These are phyloP conservation scores for Cryptocephalus moraei DNA, from an alignment of 2,888 invertebrate genomes.

Conservation along the genomic window DNA sequence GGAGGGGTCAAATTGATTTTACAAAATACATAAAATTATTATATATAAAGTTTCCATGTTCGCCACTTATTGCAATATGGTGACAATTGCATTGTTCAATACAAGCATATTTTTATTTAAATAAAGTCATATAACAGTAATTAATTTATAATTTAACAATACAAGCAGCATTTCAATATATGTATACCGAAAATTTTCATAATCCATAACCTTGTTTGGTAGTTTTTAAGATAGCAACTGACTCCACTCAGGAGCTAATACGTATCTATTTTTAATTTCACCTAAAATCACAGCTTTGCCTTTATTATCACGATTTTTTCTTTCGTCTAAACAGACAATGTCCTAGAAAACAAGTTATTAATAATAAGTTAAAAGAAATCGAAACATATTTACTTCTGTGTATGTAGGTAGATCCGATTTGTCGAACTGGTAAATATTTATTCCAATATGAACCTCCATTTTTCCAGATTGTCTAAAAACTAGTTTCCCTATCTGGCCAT, in stretches of 20 bases:
- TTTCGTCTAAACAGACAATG: conserved; percentile 16
- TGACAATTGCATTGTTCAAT: too few species aligned
- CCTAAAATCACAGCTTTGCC: conserved; percentile 23
- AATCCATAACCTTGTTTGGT: too few species aligned
- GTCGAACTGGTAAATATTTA: conserved; percentile 26
- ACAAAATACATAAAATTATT: too few species aligned
- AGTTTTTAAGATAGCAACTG: neutral
- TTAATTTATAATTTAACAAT: too few species aligned
- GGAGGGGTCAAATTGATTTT: too few species aligned
- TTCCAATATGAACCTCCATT: conserved; percentile 30
- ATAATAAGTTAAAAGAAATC: too few species aligned
- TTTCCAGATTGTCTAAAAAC: conserved; percentile 29
- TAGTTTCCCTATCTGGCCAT: conserved; percentile 33
- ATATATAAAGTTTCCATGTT: too few species aligned
- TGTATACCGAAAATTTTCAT: too few species aligned
- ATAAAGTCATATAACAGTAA: too few species aligned
- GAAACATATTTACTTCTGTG: conserved; percentile 9
- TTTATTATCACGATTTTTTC: conserved; percentile 6
- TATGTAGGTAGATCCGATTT: conserved; percentile 12
- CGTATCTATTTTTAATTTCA: conserved; percentile 23
- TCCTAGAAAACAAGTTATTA: conserved; percentile 12
- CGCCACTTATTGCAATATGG: too few species aligned
- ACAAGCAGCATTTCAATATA: too few species aligned
- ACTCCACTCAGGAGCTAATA: conserved; percentile 27
- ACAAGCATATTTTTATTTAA: too few species aligned